phyloP scores from a whole-genome alignment of 2,113 vertebrate species.

The Tringa solitaria region DNA sequence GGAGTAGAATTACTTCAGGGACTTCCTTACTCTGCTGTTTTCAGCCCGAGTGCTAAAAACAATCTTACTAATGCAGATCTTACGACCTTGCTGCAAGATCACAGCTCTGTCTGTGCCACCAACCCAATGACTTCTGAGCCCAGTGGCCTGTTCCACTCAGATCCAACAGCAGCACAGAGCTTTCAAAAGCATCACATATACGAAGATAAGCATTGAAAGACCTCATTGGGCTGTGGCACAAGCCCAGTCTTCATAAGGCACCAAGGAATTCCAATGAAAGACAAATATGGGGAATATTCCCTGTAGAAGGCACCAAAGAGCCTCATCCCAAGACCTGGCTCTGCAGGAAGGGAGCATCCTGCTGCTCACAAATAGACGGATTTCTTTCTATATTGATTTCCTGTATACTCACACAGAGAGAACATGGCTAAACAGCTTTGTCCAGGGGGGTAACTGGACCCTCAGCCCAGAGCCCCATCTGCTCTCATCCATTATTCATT shows the following conservation, averaged over 20 bases:
- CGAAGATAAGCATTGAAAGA: fast-evolving
- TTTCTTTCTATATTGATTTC: not conserved
- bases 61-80: fast-evolving
- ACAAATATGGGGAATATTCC: not conserved
- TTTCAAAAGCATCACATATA: not conserved
- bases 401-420: not conserved
- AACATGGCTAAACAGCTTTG: not conserved
- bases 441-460: not conserved
- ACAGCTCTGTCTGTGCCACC: not conserved
- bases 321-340: not conserved
- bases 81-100: not conserved
- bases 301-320: not conserved
- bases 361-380: not conserved
- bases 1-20: not conserved
- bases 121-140: not conserved
- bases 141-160: not conserved
- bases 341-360: not conserved
- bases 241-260: not conserved
- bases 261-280: not conserved
- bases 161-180: not conserved
- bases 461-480: not conserved
- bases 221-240: not conserved
- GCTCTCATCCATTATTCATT: not conserved
- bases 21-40: not conserved
- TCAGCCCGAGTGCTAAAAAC: not conserved